Conservation (phyloP, 1,140 invertebrate genomes). For the Brachionus rubens region DNA sequence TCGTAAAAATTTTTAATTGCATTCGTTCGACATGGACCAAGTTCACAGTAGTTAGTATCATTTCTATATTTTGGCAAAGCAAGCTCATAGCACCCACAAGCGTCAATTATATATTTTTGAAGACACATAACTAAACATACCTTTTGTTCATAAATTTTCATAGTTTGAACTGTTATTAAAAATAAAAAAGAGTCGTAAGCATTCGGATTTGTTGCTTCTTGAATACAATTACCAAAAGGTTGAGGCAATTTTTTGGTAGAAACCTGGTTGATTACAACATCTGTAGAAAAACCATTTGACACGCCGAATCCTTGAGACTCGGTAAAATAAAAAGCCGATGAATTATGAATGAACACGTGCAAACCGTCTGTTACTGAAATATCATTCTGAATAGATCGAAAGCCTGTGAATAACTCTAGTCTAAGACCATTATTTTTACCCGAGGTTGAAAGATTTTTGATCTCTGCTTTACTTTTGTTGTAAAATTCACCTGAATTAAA, state of each 20-base stretch:
- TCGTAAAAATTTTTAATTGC: neutral
- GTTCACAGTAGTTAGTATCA: neutral
- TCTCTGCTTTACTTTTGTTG: neutral
- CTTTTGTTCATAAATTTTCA: constrained; percentile 28
- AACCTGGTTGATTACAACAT: neutral
- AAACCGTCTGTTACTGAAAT: neutral
- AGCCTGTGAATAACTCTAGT: constrained; percentile 9
- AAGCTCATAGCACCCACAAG: neutral
- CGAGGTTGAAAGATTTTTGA: neutral
- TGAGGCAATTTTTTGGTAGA: neutral
- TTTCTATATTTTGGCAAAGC: neutral
- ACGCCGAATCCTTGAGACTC: neutral
- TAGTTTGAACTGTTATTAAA: neutral
- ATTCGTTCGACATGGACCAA: neutral
- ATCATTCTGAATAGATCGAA: neutral
- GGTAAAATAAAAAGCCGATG: neutral
- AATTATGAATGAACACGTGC: constrained; percentile 10
- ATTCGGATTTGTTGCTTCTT: neutral
- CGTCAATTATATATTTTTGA: neutral
- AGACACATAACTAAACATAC: neutral
- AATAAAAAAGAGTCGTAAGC: neutral
- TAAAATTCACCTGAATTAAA: neutral
- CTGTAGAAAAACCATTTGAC: neutral
- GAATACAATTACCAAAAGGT: neutral
- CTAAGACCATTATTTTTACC: neutral